Percentiles rank a stretch among this genome's conserved stretches.
Conservation (phyloP, 2,888 invertebrate species). For the Ichneumoninae sp. region DNA sequence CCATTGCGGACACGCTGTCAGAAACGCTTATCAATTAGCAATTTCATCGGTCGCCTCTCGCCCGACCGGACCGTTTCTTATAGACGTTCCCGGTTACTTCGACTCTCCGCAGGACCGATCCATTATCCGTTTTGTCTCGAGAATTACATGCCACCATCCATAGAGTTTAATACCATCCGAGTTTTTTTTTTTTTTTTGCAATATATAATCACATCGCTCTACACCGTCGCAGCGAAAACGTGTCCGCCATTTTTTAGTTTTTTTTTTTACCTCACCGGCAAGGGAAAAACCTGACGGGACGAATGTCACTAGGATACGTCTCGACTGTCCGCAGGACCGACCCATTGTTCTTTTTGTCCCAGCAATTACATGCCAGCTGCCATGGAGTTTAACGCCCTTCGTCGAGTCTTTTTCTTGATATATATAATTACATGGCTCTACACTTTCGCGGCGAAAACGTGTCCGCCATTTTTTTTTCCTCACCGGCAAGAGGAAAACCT, state of each 20-base stretch:
- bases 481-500: background rate
- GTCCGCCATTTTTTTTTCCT: slow-evolving; percentile 57
- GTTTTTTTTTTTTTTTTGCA: background rate
- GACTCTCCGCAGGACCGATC: background rate
- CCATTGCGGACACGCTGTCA: slow-evolving; percentile 82
- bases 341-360: background rate
- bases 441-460: slow-evolving; percentile 28
- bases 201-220: background rate
- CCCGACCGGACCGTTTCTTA: slow-evolving; percentile 9
- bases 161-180: background rate
- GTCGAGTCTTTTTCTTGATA: background rate
- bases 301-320: background rate
- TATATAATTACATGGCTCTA: background rate
- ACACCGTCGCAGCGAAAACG: slow-evolving; percentile 31
- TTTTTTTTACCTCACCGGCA: slow-evolving; percentile 22
- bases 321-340: background rate
- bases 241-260: slow-evolving; percentile 55
- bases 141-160: slow-evolving; percentile 38
- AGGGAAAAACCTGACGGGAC: background rate
- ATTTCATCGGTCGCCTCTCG: slow-evolving; percentile 71
- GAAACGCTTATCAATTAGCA: slow-evolving; percentile 79
- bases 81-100: slow-evolving; percentile 1
- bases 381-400: background rate
- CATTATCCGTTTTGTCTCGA: slow-evolving; percentile 10
- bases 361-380: slow-evolving; percentile 33